A percentile compares a stretch with the other conserved stretches of the same genome.
Conservation (phyloP, 2,797 vertebrate genomes). For the Erpetoichthys calabaricus region DNA sequence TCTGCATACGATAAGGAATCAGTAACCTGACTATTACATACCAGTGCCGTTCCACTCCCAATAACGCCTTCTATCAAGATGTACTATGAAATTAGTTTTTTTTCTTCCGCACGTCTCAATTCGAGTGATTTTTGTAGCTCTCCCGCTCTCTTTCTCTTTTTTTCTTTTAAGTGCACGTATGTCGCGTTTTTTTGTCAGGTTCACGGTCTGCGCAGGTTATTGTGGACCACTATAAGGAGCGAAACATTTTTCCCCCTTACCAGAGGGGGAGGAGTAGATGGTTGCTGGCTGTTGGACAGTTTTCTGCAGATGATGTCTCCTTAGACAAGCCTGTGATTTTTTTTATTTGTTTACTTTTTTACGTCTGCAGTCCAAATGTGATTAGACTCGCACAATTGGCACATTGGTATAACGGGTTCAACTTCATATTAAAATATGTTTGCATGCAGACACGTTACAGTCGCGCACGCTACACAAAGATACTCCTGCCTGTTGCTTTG, state of each 20-base stretch:
- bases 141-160: constrained; percentile 4
- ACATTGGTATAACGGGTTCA: too few relatives aligned
- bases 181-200: constrained; percentile 15
- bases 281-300: too few relatives aligned
- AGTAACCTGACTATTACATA: constrained; percentile 11
- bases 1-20: not conserved
- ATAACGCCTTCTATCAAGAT: constrained; percentile 1
- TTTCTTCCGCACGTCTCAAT: constrained; percentile 4
- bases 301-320: too few relatives aligned
- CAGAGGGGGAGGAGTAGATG: too few relatives aligned
- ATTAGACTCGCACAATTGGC: too few relatives aligned
- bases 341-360: too few relatives aligned
- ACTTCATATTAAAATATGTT: too few relatives aligned
- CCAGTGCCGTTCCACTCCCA: constrained; percentile 1
- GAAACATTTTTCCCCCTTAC: constrained; percentile 7
- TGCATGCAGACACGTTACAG: too few relatives aligned
- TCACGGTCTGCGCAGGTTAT: constrained; percentile 17
- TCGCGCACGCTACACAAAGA: too few relatives aligned
- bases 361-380: too few relatives aligned
- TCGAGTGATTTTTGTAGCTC: not conserved
- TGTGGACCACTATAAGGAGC: constrained; percentile 19
- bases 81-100: not conserved
- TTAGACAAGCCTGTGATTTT: too few relatives aligned
- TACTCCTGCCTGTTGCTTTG: too few relatives aligned
- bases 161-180: constrained; percentile 12